phyloP scores from a whole-genome alignment of 2,113 vertebrate genomes.

The Oxyruncus cristatus region DNA sequence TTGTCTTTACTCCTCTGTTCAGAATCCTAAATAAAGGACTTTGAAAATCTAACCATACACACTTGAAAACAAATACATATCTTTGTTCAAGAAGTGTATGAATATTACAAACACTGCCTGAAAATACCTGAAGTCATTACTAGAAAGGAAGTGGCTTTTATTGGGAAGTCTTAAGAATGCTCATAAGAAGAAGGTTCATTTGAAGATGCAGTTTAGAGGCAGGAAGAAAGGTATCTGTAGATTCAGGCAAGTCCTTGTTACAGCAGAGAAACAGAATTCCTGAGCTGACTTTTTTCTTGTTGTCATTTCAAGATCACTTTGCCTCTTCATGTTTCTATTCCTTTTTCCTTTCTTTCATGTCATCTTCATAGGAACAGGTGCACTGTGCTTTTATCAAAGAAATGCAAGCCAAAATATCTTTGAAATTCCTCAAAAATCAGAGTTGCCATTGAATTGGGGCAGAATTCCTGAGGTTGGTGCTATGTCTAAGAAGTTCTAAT shows the following conservation, averaged over 20 bases:
- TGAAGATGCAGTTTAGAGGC: background rate
- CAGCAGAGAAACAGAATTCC: background rate
- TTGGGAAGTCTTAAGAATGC: background rate
- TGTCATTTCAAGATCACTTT: background rate
- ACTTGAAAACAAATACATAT: background rate
- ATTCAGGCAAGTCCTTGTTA: background rate
- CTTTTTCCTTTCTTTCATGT: background rate
- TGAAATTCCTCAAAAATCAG: background rate
- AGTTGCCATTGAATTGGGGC: background rate
- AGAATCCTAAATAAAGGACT: background rate
- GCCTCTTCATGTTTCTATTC: background rate
- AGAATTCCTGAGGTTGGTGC: background rate
- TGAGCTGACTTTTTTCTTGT: background rate
- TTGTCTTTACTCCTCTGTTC: background rate
- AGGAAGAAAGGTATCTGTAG: background rate
- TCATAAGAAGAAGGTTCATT: background rate
- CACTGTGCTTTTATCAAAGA: background rate
- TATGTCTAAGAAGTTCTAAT: background rate
- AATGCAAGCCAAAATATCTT: background rate
- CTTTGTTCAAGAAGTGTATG: background rate
- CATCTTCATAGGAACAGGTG: background rate
- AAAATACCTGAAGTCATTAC: background rate
- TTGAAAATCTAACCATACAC: background rate
- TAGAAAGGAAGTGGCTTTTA: background rate
- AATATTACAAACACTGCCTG: background rate